Conservation (phyloP, 2,113 vertebrate species). For the Irena cyanogastra region DNA sequence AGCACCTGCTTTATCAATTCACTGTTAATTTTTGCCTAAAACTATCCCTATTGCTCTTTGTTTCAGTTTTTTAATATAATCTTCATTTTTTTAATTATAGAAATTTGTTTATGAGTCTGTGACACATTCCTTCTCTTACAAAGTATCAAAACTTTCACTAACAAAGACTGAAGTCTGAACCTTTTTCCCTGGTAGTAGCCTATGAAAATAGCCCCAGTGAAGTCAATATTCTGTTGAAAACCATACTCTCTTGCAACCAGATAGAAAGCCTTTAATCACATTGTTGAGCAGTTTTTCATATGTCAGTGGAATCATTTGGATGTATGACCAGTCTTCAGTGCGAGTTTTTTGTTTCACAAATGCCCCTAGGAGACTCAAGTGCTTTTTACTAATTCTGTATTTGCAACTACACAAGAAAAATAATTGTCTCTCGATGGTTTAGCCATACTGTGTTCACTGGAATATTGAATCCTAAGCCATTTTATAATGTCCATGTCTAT, state of each 20-base stretch:
- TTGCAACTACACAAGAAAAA: neutral
- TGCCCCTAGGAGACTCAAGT: neutral
- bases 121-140: neutral
- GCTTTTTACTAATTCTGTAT: neutral
- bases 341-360: neutral
- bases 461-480: neutral
- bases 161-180: neutral
- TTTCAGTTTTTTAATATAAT: neutral
- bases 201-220: neutral
- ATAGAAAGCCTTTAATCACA: neutral
- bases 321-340: neutral
- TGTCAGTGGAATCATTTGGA: neutral
- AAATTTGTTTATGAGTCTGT: neutral
- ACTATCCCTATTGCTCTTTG: neutral
- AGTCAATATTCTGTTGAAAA: neutral
- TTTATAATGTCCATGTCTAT: neutral
- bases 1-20: neutral
- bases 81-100: neutral
- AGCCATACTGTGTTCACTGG: neutral
- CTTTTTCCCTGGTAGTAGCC: neutral
- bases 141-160: neutral
- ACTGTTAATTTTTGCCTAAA: neutral
- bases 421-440: fast-evolving
- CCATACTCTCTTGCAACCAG: neutral
- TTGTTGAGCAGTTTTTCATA: neutral